Base-by-base conservation (phyloP, 2,888 invertebrate species). In the Idaea biselata region DNA sequence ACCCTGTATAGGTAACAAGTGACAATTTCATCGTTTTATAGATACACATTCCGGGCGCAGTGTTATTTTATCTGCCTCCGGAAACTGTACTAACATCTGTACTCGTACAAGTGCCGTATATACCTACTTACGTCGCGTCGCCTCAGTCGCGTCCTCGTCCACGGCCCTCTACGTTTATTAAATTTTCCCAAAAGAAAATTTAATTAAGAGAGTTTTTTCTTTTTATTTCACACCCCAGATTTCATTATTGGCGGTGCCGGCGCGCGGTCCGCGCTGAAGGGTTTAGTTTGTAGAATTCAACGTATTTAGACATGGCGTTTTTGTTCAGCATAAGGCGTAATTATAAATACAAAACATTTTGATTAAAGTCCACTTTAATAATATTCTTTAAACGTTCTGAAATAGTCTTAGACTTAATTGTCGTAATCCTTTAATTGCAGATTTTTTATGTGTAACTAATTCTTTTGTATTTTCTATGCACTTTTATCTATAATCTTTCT, bases 201-300 rank as follows among this genome's bases (percentile, higher is more conserved):
- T 91, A 91, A 92, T 92, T 92, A 92, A 91, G 89, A 88, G 85
- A 86, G 84, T 88, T 90, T 89, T 85, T 89, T 87, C 85, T 88
- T 89, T 90, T 91, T 89, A 89, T 88, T 90, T 90, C 87, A 89
- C 91, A 90, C 91, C 89, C 91, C 87, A 86, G 89, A 89, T 90
- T 91, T 90, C 87, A 89, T 91, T 89, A 91, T 91, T 86, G 88
- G 89, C 44, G 88, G 89, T 25, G 25, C 25, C 25, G 25, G 25
- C 25, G 25, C 81, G 81, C 82, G 78, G 80, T 77, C 81, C 80
- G 82, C 81, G 83, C 78, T 75, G 83, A 91, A 89, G 91, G 92
- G 91, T 89, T 87, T 86, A 83, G 82, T 82, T 80, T 68, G 70
- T 66, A 84, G 86, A 80, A 60, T 60, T 77, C 64, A 1, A 16